phyloP scores from a whole-genome alignment of 2,113 vertebrate genomes.

The Rhinolophus sinicus region DNA sequence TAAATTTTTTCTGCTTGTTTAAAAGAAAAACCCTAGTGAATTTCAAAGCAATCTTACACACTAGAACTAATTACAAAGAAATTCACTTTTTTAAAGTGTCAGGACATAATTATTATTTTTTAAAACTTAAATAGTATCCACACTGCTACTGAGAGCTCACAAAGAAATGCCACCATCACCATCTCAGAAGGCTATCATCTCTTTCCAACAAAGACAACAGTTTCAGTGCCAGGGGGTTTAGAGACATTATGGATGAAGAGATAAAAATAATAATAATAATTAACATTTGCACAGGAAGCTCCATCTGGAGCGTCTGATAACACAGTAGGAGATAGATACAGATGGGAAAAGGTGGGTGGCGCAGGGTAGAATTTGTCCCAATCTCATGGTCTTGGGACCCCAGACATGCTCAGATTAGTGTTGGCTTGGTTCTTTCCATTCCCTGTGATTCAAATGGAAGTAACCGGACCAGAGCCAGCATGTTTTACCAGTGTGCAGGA shows the following conservation, averaged over 20 bases:
- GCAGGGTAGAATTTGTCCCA: slow-evolving; percentile 60
- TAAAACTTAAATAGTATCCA: slow-evolving; percentile 70
- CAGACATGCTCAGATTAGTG: slow-evolving; percentile 44
- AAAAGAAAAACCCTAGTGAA: slow-evolving; percentile 59
- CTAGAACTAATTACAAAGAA: slow-evolving; percentile 77
- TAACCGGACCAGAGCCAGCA: not conserved
- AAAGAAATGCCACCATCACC: slow-evolving; percentile 47
- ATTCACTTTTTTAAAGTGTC: slow-evolving; percentile 78
- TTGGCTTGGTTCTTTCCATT: not conserved
- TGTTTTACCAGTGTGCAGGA: not conserved
- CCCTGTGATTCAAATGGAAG: not conserved
- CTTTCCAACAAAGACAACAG: slow-evolving; percentile 74
- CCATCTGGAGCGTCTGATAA: slow-evolving; percentile 74
- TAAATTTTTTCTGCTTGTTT: slow-evolving; percentile 64
- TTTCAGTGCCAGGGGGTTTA: slow-evolving; percentile 62
- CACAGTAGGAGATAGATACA: slow-evolving; percentile 70
- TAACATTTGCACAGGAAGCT: slow-evolving; percentile 67
- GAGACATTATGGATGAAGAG: slow-evolving; percentile 71
- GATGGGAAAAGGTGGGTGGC: slow-evolving; percentile 79
- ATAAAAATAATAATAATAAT: slow-evolving; percentile 80
- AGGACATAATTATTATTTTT: slow-evolving; percentile 79
- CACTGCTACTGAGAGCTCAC: slow-evolving; percentile 62
- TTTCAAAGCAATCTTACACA: slow-evolving; percentile 74
- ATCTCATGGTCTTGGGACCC: slow-evolving; percentile 52
- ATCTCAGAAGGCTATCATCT: slow-evolving; percentile 66